phyloP scores from a whole-genome alignment of 2,888 invertebrate genomes.

The Icerya purchasi region DNA sequence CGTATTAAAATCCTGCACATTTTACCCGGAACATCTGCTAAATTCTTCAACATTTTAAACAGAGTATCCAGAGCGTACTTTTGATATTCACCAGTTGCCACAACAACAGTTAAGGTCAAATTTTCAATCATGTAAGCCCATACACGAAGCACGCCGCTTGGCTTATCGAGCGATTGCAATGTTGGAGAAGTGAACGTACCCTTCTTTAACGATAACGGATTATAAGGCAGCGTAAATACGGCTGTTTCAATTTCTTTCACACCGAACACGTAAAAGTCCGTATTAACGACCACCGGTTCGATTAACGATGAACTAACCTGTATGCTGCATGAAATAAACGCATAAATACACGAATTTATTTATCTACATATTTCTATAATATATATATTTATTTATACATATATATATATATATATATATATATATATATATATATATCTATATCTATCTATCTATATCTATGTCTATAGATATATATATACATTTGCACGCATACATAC shows the following conservation, averaged over 20 bases:
- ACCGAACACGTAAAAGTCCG: neutral
- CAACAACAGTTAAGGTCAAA: constrained; percentile 46
- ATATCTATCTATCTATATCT: no score
- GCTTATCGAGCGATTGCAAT: constrained; percentile 37
- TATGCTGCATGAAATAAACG: neutral
- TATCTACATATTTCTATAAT: no score
- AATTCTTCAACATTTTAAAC: constrained; percentile 58
- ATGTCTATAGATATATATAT: no score
- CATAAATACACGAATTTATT: no score
- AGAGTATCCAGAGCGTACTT: constrained; percentile 70
- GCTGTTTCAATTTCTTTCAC: neutral
- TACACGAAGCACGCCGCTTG: constrained; percentile 56
- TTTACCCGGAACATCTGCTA: constrained; percentile 44
- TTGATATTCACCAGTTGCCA: constrained; percentile 44
- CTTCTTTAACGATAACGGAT: constrained; percentile 5
- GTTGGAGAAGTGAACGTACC: neutral
- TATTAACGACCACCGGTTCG: constrained; percentile 1
- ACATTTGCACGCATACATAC: no score
- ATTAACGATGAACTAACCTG: constrained; percentile 5
- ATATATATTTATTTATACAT: no score
- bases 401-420: no score
- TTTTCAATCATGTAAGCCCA: constrained; percentile 25
- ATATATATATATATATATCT: no score
- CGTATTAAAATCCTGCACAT: neutral
- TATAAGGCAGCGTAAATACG: neutral